Conservation (phyloP, 2,113 vertebrate genomes). For the Coptodon rendalli region DNA sequence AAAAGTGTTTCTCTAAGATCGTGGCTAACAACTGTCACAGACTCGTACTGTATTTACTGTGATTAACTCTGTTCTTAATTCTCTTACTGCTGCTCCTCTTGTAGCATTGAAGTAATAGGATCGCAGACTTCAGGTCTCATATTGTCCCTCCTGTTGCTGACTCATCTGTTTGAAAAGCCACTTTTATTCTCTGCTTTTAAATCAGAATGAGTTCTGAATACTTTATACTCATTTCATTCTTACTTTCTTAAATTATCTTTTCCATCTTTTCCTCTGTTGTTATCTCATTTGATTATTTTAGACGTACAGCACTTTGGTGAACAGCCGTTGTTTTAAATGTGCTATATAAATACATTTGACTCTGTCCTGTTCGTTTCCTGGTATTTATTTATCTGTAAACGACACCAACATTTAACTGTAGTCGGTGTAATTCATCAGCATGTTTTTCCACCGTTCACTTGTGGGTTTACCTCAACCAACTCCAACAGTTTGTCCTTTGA, state of each 20-base stretch:
- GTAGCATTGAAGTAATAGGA: background rate
- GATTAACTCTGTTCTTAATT: background rate
- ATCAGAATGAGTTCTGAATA: background rate
- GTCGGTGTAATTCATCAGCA: background rate
- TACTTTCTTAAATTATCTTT: background rate
- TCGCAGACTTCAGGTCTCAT: background rate
- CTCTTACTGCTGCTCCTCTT: background rate
- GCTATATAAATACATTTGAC: background rate
- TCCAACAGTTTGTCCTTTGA: background rate
- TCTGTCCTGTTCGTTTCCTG: accelerated
- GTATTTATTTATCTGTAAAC: background rate
- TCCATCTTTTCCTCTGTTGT: background rate
- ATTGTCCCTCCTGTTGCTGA: background rate
- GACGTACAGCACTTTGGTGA: background rate
- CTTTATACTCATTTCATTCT: background rate
- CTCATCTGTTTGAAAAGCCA: background rate
- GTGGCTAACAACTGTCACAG: background rate
- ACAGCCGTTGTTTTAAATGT: background rate
- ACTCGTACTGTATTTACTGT: background rate
- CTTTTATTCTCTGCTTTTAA: background rate
- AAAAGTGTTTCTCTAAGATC: background rate
- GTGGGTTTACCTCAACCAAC: background rate
- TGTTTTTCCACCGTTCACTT: background rate
- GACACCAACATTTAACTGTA: background rate
- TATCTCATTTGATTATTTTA: background rate